Evolutionary conservation across 2,888 invertebrate species (phyloP), one percentile per base, ranked within the genome.

Genomic region (Cataglyphis rosenhaueri): DNA sequence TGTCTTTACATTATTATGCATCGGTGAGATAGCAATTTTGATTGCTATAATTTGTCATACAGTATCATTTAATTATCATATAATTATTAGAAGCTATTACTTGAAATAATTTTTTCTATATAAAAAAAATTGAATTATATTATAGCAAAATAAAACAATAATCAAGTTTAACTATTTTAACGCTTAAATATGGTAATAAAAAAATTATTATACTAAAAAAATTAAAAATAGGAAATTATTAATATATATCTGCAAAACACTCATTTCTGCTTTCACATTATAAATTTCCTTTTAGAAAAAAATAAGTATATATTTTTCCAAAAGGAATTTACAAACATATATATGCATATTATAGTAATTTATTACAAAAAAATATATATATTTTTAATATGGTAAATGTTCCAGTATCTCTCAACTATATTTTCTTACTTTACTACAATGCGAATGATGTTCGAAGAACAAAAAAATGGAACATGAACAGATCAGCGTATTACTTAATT

Each of bases 1-100:
- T 88, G 55, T 88, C 88, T 12, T 76, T 90, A 64, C 55, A 84
- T 41, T 89, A 89, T 59, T 91, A 86, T 65, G 84, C 85, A 41
- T 68, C 79, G 48, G 90, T 84, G n/a, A 76, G 73, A 35, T 21
- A 52, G n/a, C 48, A 3, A 76, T 57, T 57, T 76, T 38, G 1
- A 52, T 4, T n/a, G 55, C 6, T 52, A 55, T 15, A 44, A 64
- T 64, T 21, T 0, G 0, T 1, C 29, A 25, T 5, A 32, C 57
- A 71, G 38, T 29, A 57, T 25, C 6, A 41, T 57, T 3, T n/a
- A 61, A 1, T 61, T 12, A 59, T 29, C 6, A n/a, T n/a, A 8
- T 61, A 59, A 41, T 61, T 12, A 73, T n/a, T 32, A 21, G 1
- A 21, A 29, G 15, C 12, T 29, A 61, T 41, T 10, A n/a, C 18